Percentiles rank a stretch among this genome's conserved stretches.
phyloP scores from a whole-genome alignment of 2,797 vertebrate genomes.

The Xyrichtys novacula region DNA sequence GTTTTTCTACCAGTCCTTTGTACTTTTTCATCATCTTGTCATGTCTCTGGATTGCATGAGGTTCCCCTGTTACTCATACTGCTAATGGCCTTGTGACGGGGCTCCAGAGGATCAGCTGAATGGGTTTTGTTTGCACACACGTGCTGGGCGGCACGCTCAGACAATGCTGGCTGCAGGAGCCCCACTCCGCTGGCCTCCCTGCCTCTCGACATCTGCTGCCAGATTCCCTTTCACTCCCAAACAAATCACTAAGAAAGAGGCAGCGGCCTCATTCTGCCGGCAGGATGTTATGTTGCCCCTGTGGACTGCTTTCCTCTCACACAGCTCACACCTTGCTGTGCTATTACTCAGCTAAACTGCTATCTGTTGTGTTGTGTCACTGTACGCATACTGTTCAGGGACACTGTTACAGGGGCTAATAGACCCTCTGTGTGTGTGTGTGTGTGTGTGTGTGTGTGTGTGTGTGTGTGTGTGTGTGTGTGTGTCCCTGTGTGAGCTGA shows the following conservation, averaged over 20 bases:
- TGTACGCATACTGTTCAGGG: slow-evolving; percentile 12
- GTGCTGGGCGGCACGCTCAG: slow-evolving; percentile 40
- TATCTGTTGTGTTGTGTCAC: slow-evolving; percentile 23
- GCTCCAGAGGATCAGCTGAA: slow-evolving; percentile 69
- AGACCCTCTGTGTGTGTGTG: background rate
- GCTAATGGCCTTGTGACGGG: slow-evolving; percentile 61
- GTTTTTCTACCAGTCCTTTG: background rate
- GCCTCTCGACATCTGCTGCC: slow-evolving; percentile 69
- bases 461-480: slow-evolving; percentile 10
- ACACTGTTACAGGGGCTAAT: slow-evolving; percentile 19
- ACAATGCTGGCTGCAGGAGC: slow-evolving; percentile 64
- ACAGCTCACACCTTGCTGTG: slow-evolving; percentile 20
- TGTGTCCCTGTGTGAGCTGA: slow-evolving; percentile 15
- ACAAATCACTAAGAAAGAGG: slow-evolving; percentile 58
- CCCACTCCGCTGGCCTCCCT: slow-evolving; percentile 40
- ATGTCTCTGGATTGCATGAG: slow-evolving; percentile 36
- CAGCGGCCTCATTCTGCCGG: slow-evolving; percentile 34
- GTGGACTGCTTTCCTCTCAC: slow-evolving; percentile 15
- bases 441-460: slow-evolving; percentile 15
- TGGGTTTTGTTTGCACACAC: slow-evolving; percentile 69
- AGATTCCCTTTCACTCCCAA: slow-evolving; percentile 74
- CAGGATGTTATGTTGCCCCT: slow-evolving; percentile 29
- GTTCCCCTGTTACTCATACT: slow-evolving; percentile 57
- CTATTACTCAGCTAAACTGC: slow-evolving; percentile 38
- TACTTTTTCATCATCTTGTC: slow-evolving; percentile 14